Percentiles rank a stretch among this genome's conserved stretches.
phyloP scores from a whole-genome alignment of 2,888 invertebrate species.

The Drosophila mimetica region DNA sequence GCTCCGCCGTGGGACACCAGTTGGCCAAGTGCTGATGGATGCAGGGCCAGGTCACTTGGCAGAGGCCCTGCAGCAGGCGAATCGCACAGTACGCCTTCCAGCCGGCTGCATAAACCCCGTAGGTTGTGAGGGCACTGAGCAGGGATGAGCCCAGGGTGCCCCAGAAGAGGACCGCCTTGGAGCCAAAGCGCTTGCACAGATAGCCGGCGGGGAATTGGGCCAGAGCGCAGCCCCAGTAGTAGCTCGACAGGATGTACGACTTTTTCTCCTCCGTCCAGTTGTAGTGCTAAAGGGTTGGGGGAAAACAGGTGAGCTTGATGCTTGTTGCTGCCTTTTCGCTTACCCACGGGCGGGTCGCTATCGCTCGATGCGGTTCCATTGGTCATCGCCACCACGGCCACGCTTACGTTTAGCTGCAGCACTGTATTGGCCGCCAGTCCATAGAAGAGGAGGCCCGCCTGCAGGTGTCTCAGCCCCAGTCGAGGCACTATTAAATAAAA shows the following conservation, averaged over 20 bases:
- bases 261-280: conserved; percentile 85
- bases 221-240: conserved; percentile 91
- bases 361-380: conserved; percentile 82
- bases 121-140: conserved; percentile 88
- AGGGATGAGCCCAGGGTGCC: conserved; percentile 88
- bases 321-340: conserved; percentile 30
- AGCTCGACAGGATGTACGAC: conserved; percentile 88
- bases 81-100: conserved; percentile 87
- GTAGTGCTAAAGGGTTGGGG: conserved; percentile 67
- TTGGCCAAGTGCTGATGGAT: conserved; percentile 88
- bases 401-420: conserved; percentile 88
- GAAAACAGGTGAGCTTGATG: conserved; percentile 8
- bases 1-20: conserved; percentile 88
- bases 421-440: conserved; percentile 87
- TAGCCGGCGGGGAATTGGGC: conserved; percentile 87
- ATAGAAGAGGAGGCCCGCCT: conserved; percentile 87
- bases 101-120: conserved; percentile 87
- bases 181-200: conserved; percentile 88
- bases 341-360: conserved; percentile 76
- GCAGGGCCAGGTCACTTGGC: conserved; percentile 88
- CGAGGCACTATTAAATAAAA: conserved; percentile 57
- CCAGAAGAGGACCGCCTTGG: conserved; percentile 86
- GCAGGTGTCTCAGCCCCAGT: conserved; percentile 87
- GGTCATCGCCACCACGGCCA: conserved; percentile 91
- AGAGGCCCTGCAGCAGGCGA: conserved; percentile 88